Evolutionary conservation across 2,113 vertebrate genomes (phyloP), one percentile per base, ranked within the genome.

Genomic region (Coptodon bakossiorum): DNA sequence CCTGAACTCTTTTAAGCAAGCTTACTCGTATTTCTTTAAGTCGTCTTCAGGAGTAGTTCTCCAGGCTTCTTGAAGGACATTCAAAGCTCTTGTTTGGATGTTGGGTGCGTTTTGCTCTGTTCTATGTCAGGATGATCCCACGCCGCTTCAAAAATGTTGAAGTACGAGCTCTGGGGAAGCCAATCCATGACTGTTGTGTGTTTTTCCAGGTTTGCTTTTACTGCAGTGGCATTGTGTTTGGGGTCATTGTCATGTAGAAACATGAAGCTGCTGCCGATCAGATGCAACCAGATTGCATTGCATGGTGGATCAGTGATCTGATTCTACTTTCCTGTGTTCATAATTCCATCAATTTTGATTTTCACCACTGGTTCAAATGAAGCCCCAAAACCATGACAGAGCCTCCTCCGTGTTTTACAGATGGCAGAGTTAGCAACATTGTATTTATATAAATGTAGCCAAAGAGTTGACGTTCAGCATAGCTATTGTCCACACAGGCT

Each of bases 21-120:
- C 63, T 68, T 22, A 9, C 12, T 6, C 7, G 3, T 71, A 43
- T 71, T 71, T 16, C n/a, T 71, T 71, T 43, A 71, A 24, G 36
- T 24, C 0, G 2, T 43, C 36, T 43, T 71, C 12, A 43, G 38
- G 66, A 71, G 24, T 43, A 71, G 38, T 71, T 71, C 38, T 71
- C 66, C 66, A 43, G 66, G 38, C 38, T 71, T 71, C 7, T 14
- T 68, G 36, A 68, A 68, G 63, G 36, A 68, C 63, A 40, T 68
- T 68, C 63, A 68, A 68, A 71, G 66, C 66, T 71, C 36, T 24
- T 71, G n/a, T 71, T 43, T 71, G 66, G 66, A 43, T 71, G 66
- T 71, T 71, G 66, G 36, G 7, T 9, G 36, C 0, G 1, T 71
- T 43, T 71, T 71, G 36, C 12, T 9, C 66, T 7, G 1, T 68